Base-by-base conservation (phyloP, 2,888 invertebrate species). In the Nymphalis urticae region DNA sequence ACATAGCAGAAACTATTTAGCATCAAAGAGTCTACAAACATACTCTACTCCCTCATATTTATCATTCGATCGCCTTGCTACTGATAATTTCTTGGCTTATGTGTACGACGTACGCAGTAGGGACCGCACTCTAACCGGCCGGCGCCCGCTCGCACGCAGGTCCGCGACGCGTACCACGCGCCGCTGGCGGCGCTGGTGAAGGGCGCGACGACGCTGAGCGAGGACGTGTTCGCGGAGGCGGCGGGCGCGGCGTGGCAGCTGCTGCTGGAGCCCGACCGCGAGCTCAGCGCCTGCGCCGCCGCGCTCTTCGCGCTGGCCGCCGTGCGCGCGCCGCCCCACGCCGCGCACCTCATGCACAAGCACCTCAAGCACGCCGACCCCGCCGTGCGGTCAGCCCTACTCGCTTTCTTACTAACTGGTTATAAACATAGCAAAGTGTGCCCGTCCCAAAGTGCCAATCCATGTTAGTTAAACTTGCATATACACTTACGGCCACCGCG, bases 181-280 rank as follows among this genome's bases (percentile, higher is more conserved):
- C 97, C 98, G 0, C 90, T 99, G 60, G 96, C 97, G 0, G 95
- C 96, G 0, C 89, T 98, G 65, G 94, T 98, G 10, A 99, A 99
- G 90, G 97, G 98, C 0, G 97, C 98, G 0, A 97, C 97, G 0
- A 96, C 98, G 5, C 94, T 99, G 84, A 94, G 95, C 2, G 98
- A 98, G 80, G 98, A 98, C 59, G 93, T 97, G 77, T 97, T 98
- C 79, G 93, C 95, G 3, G 97, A 98, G 77, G 95, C 98, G 50
- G 94, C 99, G 71, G 97, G 97, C 0, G 96, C 98, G 0, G 97
- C 98, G 0, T 99, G 99, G 99, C 97, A 98, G 81, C 93, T 99
- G 21, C 92, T 99, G 7, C 87, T 99, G 54, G 99, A 99, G 82
- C 94, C 95, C n/a, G 98, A 98, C 82, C 94, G 97, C 75, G 97